Evolutionary conservation across 2,113 vertebrate genomes (phyloP).

Genomic region (Carettochelys insculpta): DNA sequence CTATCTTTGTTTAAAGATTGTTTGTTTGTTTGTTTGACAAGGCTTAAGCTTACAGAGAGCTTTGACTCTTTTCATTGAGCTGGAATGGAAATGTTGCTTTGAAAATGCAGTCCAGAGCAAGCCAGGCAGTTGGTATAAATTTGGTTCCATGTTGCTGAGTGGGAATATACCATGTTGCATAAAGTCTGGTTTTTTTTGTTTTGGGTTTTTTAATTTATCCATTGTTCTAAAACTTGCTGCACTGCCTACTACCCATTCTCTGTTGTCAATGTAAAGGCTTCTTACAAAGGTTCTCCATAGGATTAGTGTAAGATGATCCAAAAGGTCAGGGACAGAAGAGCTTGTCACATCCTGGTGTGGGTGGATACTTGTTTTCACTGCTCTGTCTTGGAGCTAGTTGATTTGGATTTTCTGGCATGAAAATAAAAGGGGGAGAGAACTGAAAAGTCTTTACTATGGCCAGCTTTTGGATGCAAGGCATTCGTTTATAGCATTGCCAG

Average conservation of each 20-base stretch:
- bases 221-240: background rate
- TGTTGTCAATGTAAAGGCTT: constrained; percentile 21
- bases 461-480: background rate
- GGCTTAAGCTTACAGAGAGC: fast-evolving
- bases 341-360: background rate
- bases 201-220: no score
- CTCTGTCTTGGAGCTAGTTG: background rate
- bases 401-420: background rate
- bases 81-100: background rate
- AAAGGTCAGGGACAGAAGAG: constrained; percentile 62
- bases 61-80: background rate
- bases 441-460: background rate
- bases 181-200: no score
- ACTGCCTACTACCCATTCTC: constrained; percentile 16
- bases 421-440: background rate
- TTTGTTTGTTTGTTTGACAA: no score
- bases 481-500: background rate
- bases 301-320: constrained; percentile 53
- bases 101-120: background rate
- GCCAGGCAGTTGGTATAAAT: background rate
- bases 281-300: constrained; percentile 10
- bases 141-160: fast-evolving
- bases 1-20: background rate
- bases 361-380: background rate
- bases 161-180: background rate